phyloP scores from a whole-genome alignment of 92 coral and sea anemone species.

The Heliopora coerulea region DNA sequence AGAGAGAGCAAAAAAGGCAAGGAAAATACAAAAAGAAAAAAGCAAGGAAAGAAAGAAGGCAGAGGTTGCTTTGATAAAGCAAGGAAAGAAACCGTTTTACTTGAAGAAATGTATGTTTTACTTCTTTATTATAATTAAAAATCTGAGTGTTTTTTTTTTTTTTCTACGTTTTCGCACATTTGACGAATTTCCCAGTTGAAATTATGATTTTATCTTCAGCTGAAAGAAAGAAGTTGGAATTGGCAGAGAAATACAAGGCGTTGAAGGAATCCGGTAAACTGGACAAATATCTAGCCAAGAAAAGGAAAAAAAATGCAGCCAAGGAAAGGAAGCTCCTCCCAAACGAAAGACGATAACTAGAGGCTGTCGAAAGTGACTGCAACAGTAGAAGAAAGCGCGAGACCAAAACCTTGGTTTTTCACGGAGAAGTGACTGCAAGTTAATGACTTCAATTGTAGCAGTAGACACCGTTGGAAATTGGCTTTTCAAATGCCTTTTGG shows the following conservation, averaged over 20 bases:
- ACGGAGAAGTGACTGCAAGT: no score
- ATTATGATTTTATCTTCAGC: constrained; percentile 51
- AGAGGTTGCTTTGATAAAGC: constrained; percentile 78
- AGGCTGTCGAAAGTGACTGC: not conserved
- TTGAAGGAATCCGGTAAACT: constrained; percentile 83
- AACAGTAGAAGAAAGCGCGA: not conserved
- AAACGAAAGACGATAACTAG: constrained; percentile 52
- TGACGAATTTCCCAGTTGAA: not conserved
- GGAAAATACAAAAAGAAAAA: constrained; percentile 58
- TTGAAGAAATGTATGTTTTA: constrained; percentile 77
- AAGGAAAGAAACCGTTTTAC: constrained; percentile 92
- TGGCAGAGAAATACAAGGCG: constrained; percentile 82
- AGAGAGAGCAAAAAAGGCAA: constrained; percentile 54
- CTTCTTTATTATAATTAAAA: not conserved
- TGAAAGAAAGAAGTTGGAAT: constrained; percentile 80
- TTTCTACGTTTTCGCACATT: no score
- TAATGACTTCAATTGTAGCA: no score
- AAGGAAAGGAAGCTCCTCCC: constrained; percentile 86
- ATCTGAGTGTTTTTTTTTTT: not conserved
- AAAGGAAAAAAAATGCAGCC: constrained; percentile 80
- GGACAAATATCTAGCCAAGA: constrained; percentile 69
- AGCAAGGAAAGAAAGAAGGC: constrained; percentile 65
- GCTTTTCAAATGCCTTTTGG: no score
- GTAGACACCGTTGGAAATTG: no score
- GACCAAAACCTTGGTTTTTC: no score